Conservation (phyloP, 2,113 vertebrate species). For the Setophaga kirtlandii region DNA sequence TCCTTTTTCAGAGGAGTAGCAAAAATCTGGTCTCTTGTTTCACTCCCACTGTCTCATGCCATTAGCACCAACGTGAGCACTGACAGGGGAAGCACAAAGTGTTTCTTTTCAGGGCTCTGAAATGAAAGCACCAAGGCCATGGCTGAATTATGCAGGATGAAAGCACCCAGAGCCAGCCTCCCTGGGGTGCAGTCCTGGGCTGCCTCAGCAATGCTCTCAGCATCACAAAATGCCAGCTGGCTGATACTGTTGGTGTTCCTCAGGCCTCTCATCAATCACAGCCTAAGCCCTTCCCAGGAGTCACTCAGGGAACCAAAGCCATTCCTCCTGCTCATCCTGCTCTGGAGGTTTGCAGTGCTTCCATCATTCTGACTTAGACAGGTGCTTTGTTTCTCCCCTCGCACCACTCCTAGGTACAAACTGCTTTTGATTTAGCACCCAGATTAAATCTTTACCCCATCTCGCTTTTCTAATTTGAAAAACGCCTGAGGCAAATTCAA, state of each 20-base stretch:
- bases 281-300: neutral
- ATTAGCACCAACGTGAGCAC: neutral
- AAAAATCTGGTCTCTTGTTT: neutral
- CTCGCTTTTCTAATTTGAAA: neutral
- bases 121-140: neutral
- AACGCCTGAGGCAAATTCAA: neutral
- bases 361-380: neutral
- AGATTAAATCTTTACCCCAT: neutral
- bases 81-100: neutral
- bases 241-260: neutral
- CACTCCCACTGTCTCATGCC: neutral
- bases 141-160: neutral
- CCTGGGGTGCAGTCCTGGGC: neutral
- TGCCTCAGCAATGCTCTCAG: neutral
- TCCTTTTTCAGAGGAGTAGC: neutral
- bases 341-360: neutral
- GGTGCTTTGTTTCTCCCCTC: neutral
- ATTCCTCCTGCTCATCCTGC: neutral
- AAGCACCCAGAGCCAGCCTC: neutral
- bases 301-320: neutral
- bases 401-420: neutral
- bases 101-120: neutral
- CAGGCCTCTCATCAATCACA: constrained; percentile 34
- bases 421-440: neutral
- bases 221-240: constrained; percentile 19